A percentile compares a stretch with the other conserved stretches of the same genome.
These are phyloP conservation scores for Ptyas mucosa DNA, from an alignment of 2,113 vertebrate species.

Conservation along the genomic window DNA sequence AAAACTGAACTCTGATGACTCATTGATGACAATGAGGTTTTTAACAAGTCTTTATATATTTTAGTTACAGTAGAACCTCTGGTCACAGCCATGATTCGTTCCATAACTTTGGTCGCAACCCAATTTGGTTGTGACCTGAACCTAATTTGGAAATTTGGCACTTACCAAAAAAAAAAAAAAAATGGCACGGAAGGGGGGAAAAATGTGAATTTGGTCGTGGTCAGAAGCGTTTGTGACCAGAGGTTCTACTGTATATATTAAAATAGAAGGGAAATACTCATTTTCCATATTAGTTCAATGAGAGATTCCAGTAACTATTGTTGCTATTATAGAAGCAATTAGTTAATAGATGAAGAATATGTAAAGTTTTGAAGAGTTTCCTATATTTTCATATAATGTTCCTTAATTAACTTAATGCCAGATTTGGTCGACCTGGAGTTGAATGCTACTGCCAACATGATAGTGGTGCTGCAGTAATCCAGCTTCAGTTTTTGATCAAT, in stretches of 20 bases:
- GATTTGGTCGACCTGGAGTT: conserved; percentile 95
- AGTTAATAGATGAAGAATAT: background rate
- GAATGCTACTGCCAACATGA: conserved; percentile 98
- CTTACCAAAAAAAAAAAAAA: too few species aligned
- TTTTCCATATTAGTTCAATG: background rate
- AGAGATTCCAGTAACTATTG: background rate
- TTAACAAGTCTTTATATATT: background rate
- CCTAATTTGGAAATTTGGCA: too few species aligned
- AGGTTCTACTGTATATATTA: background rate
- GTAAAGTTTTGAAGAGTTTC: background rate
- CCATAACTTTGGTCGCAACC: too few species aligned
- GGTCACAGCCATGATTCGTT: too few species aligned
- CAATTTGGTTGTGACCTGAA: too few species aligned
- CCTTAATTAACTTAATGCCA: conserved; percentile 82
- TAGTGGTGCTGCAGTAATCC: conserved; percentile 91
- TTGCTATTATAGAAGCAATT: background rate
- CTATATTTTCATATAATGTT: background rate
- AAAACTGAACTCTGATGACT: background rate
- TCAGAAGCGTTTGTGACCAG: too few species aligned
- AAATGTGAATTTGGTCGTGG: too few species aligned
- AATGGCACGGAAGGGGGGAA: too few species aligned
- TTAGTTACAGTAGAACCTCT: background rate
- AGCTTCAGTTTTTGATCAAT: conserved; percentile 98
- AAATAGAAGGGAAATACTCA: background rate
- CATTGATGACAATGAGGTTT: background rate